phyloP scores from a whole-genome alignment of 2,888 invertebrate genomes.

The Dryobota labecula region DNA sequence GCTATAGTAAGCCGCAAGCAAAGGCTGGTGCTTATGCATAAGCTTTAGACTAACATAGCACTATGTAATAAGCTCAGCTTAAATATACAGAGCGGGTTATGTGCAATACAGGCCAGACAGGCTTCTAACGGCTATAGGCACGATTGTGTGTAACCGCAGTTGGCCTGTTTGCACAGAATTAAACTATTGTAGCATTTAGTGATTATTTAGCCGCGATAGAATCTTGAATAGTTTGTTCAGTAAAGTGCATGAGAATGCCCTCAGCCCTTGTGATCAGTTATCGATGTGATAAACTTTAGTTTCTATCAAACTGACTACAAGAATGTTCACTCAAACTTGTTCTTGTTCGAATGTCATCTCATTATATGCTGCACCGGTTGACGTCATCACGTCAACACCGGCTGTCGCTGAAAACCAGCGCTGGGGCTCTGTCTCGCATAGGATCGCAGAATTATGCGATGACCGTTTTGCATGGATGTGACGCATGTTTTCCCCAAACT shows the following conservation, averaged over 20 bases:
- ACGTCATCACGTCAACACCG: too few species aligned
- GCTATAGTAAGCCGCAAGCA: constrained; percentile 26
- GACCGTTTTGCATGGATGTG: too few species aligned
- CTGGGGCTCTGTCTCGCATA: too few species aligned
- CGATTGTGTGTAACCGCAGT: not conserved
- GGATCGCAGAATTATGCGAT: too few species aligned
- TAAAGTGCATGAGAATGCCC: not conserved
- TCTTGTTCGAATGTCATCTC: too few species aligned
- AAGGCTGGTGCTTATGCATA: constrained; percentile 35
- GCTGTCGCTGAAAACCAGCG: too few species aligned
- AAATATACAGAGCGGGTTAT: constrained; percentile 20
- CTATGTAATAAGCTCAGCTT: constrained; percentile 44
- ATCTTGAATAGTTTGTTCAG: not conserved
- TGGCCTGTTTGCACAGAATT: constrained; percentile 1
- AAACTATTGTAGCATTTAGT: not conserved
- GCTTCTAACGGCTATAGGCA: constrained; percentile 8
- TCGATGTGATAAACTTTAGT: not conserved
- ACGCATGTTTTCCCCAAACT: too few species aligned
- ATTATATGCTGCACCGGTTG: too few species aligned
- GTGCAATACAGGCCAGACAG: not conserved
- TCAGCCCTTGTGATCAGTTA: not conserved
- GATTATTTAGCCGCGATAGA: not conserved
- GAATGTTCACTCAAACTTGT: too few species aligned
- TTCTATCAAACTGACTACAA: too few species aligned
- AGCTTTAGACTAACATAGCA: constrained; percentile 27